Evolutionary conservation across 2,113 vertebrate genomes (phyloP), one percentile per base, ranked within the genome.

Genomic region (Melanerpes formicivorus): DNA sequence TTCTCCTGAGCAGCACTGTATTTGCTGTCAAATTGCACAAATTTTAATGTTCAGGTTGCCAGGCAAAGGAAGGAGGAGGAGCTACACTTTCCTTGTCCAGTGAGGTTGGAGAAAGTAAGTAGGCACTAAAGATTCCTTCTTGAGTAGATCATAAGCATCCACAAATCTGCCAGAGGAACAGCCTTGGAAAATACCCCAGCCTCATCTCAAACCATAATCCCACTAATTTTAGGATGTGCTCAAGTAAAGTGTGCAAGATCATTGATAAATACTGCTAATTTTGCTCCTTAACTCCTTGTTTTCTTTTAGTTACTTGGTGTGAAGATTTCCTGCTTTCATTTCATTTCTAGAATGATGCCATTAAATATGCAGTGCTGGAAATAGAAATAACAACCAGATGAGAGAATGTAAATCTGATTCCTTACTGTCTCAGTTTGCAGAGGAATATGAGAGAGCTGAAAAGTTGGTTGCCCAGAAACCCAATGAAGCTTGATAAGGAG

Each of bases 401-500:
- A 60, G 22, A 87, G 18, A 0, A 0, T 54, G 56, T 73, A 14
- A 40, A 48, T 84, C 59, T 94, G 52, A 65, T 72, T 71, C 75
- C n/a, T 75, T 62, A 2, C 54, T 55, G 44, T 94, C 96, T 96
- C 97, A 98, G 98, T 94, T 98, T 99, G 93, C 98, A 99, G 96
- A 97, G 98, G 91, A 98, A 98, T 87, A 98, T 98, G 88, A 98
- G 97, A 88, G 98, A 99, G 94, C 90, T 99, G 69, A 99, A 99
- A 95, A 99, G 98, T 26, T 99, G 99, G 99, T 95, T 99, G 94
- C 98, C 99, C 29, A 98, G 97, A 94, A 99, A 99, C 94, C 99
- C 99, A 11, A 99, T 99, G 99, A 99, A 99, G 97, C 98, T 99
- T 11, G 99, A 99, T 96, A 99, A 99, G 95, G 98, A 99, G 90